A percentile compares a stretch with the other conserved stretches of the same genome.
Evolutionary conservation across 2,888 invertebrate genomes (phyloP).

Genomic region (Amaurobius ferox): DNA sequence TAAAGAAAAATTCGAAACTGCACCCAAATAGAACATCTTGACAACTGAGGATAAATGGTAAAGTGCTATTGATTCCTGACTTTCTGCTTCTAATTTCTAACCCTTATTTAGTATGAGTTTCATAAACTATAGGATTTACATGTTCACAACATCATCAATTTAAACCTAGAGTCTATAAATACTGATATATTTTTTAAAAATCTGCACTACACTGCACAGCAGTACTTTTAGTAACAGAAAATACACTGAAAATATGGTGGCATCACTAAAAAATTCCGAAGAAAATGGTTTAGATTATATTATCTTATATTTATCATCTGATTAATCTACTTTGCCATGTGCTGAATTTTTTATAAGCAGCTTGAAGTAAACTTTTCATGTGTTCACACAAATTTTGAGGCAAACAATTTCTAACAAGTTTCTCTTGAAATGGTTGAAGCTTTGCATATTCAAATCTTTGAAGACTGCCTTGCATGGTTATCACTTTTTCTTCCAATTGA

Average conservation of each 20-base stretch:
- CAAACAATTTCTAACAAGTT: constrained; percentile 76
- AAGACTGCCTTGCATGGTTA: constrained; percentile 92
- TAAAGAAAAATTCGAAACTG: no score
- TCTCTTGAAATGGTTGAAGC: constrained; percentile 80
- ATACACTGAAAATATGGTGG: not conserved
- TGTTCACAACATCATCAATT: no score
- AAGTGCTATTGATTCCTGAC: no score
- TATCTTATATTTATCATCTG: constrained; percentile 41
- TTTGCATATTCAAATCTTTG: constrained; percentile 91
- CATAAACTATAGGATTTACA: no score
- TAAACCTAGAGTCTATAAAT: no score
- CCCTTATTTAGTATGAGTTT: no score
- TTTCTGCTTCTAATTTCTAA: no score
- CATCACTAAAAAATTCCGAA: not conserved
- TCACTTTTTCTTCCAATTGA: constrained; percentile 84
- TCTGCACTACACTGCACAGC: not conserved
- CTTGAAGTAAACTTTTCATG: constrained; percentile 89
- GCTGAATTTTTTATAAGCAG: constrained; percentile 90
- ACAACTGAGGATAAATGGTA: no score
- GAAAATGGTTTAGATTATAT: not conserved
- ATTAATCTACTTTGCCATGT: constrained; percentile 83
- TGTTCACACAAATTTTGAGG: constrained; percentile 80
- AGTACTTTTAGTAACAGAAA: not conserved
- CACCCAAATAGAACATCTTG: no score
- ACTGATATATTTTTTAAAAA: no score